phyloP scores from a whole-genome alignment of 2,113 vertebrate species.

The Rhinoderma darwinii region DNA sequence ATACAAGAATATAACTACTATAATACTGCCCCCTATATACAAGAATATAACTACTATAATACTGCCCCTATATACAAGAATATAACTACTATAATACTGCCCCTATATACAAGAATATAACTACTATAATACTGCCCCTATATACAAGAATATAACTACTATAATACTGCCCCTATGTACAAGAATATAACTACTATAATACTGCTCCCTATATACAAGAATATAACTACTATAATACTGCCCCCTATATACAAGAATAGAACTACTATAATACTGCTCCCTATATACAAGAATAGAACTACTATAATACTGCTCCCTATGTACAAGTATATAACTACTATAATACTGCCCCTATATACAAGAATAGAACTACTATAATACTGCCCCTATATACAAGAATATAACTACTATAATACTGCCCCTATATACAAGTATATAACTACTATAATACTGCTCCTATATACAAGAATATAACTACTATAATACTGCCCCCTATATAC shows the following conservation, averaged over 20 bases:
- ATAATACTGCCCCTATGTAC: conserved; percentile 2
- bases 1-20: too few relatives aligned
- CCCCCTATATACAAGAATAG: neutral
- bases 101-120: conserved; percentile 3
- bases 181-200: conserved; percentile 3
- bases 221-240: conserved; percentile 14
- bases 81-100: conserved; percentile 5
- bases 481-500: neutral
- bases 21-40: too few relatives aligned
- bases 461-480: neutral
- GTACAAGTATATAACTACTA: neutral
- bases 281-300: conserved; percentile 3
- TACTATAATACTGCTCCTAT: neutral
- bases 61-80: neutral
- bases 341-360: too few relatives aligned
- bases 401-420: conserved; percentile 1
- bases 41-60: too few relatives aligned
- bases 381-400: neutral
- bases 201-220: conserved; percentile 2
- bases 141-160: conserved; percentile 13
- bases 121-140: conserved; percentile 4
- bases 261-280: neutral
- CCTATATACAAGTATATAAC: too few relatives aligned
- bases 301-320: neutral
- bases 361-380: too few relatives aligned